Evolutionary conservation across 2,113 vertebrate genomes (phyloP).

Genomic region (Podarcis raffonei): DNA sequence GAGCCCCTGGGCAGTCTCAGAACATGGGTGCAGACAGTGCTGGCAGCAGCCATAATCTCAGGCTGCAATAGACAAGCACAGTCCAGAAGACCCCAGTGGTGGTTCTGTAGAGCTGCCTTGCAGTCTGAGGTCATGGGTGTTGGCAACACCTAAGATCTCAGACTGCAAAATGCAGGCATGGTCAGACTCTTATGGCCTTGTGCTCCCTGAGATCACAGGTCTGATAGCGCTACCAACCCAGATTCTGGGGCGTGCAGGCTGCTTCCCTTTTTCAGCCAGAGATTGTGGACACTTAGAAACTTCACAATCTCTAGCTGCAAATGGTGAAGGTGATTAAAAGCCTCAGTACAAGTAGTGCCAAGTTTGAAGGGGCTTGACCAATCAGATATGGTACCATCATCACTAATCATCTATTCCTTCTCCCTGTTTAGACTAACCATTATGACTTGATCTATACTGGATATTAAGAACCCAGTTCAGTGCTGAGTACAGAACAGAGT

Average conservation of each 20-base stretch:
- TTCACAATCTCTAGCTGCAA: neutral
- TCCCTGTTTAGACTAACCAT: constrained; percentile 24
- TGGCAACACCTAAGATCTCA: neutral
- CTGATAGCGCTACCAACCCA: neutral
- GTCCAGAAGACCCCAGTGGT: neutral
- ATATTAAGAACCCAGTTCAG: constrained; percentile 53
- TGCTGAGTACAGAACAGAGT: constrained; percentile 50
- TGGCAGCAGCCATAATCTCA: neutral
- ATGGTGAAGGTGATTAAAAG: neutral
- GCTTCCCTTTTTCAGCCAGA: neutral
- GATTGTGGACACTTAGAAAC: neutral
- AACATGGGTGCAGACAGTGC: too few species aligned
- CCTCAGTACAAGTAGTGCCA: neutral
- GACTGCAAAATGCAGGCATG: neutral
- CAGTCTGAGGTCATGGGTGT: neutral
- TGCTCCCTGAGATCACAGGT: neutral
- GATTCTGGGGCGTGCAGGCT: neutral
- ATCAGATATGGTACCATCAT: neutral
- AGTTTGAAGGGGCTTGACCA: neutral
- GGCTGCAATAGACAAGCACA: neutral
- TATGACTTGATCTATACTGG: constrained; percentile 43
- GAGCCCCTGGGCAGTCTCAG: too few species aligned
- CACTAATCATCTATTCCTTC: neutral
- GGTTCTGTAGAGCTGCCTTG: neutral
- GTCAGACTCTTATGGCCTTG: neutral